Percentiles rank a stretch among this genome's conserved stretches.
Conservation (phyloP, 2,888 invertebrate species). For the Agrilus cyanescens region DNA sequence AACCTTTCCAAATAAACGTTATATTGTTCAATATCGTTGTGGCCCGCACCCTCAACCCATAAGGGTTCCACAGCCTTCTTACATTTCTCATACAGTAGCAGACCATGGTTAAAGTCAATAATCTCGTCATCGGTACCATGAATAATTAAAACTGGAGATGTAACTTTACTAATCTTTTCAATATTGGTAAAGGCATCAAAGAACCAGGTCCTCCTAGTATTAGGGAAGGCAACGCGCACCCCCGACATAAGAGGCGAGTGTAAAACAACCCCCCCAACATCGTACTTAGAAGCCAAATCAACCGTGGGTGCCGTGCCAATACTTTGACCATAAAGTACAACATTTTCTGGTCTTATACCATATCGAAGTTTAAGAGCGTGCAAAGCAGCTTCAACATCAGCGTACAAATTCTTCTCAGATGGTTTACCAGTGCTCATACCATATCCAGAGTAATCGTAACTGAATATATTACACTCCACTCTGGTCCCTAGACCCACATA, state of each 20-base stretch:
- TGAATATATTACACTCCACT: conserved; percentile 88
- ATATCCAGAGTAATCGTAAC: conserved; percentile 78
- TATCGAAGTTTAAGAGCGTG: conserved; percentile 67
- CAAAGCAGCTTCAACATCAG: conserved; percentile 90
- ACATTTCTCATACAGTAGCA: conserved; percentile 85
- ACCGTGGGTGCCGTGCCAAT: conserved; percentile 94
- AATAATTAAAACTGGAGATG: conserved; percentile 86
- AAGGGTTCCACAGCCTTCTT: conserved; percentile 85
- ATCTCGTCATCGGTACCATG: conserved; percentile 95
- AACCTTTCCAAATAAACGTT: conserved; percentile 86
- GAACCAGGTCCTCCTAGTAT: conserved; percentile 87
- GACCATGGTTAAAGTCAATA: conserved; percentile 88
- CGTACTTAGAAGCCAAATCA: conserved; percentile 75
- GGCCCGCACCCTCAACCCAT: conserved; percentile 86
- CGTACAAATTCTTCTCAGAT: conserved; percentile 87
- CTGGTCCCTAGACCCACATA: conserved; percentile 81
- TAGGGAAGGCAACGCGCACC: conserved; percentile 89
- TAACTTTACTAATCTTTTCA: conserved; percentile 89
- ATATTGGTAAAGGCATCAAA: conserved; percentile 95
- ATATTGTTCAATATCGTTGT: conserved; percentile 90
- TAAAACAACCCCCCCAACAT: conserved; percentile 81
- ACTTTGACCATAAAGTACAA: conserved; percentile 90
- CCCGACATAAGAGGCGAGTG: conserved; percentile 93
- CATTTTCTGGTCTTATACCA: conserved; percentile 67
- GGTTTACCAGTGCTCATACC: conserved; percentile 84